Base-by-base conservation (phyloP, 1,140 invertebrate species). In the Zaprionus camerounensis region DNA sequence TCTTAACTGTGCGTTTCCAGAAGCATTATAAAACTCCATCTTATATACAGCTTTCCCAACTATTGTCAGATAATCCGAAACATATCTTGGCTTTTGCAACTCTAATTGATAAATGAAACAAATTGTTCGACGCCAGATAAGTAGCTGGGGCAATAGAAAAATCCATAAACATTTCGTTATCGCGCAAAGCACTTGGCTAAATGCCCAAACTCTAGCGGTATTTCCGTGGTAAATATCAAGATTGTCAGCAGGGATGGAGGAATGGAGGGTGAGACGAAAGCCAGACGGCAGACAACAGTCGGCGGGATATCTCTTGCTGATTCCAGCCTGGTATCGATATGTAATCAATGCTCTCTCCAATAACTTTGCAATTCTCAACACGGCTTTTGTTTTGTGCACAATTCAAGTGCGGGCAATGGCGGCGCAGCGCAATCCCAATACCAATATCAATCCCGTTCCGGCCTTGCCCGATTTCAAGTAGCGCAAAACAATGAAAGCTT, bases 301-400 rank as follows among this genome's bases (percentile, higher is more conserved):
- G 34, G 26, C 24, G 57, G 63, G 59, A 59, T 76, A 56, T 53
- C 13, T 46, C 3, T 62, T 67, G n/a, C 63, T 17, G 46, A 44
- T 34, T 55, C 73, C 51, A 64, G 51, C 61, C 58, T 15, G 57
- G 66, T 70, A 78, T 78, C 84, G 82, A 88, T 88, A 76, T 80
- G 74, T 88, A 87, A 87, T 87, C 84, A 87, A 83, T 86, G 82
- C 83, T 82, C 82, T 87, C 80, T 87, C 72, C 77, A 87, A 86
- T 86, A 86, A 82, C 82, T 87, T 86, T 83, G 55, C 78, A 78
- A 83, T 78, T 87, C 78, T 81, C 78, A 86, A 76, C 80, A 81
- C 71, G 84, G 84, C 84, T 83, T 85, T 87, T 87, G 84, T 88
- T 83, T 87, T 71, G 68, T 56, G 41, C 41, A 65, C 84, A 88